A percentile compares a stretch with the other conserved stretches of the same genome.
phyloP scores from a whole-genome alignment of 2,888 invertebrate genomes.

The Gandaritis pyraliata region DNA sequence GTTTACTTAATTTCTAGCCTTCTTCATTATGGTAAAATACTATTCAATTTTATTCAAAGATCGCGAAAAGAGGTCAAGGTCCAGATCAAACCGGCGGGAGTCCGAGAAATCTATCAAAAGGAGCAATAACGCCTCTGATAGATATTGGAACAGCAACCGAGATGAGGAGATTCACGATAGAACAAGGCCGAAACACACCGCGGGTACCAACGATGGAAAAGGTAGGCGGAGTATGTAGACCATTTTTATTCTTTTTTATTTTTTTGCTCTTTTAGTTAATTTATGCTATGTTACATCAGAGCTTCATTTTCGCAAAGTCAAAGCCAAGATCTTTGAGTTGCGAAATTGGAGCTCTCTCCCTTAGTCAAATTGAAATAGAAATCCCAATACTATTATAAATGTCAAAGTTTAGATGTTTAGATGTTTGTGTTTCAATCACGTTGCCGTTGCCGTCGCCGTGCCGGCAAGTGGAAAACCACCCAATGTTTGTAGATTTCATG shows the following conservation, averaged over 20 bases:
- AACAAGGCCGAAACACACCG: conserved; percentile 67
- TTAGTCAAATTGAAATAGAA: no score
- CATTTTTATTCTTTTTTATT: conserved; percentile 15
- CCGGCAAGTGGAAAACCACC: no score
- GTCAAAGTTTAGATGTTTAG: no score
- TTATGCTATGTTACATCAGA: no score
- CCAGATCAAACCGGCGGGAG: conserved; percentile 73
- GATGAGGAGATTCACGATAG: conserved; percentile 72
- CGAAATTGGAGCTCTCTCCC: no score
- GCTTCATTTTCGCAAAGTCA: no score
- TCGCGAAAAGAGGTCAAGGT: conserved; percentile 76
- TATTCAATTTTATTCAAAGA: conserved; percentile 45
- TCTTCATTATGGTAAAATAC: conserved; percentile 4
- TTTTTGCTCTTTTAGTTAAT: not conserved
- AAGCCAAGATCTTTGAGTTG: no score
- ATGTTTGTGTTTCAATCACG: no score
- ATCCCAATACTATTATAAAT: no score
- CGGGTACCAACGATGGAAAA: conserved; percentile 66
- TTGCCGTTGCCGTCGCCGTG: no score
- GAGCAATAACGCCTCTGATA: conserved; percentile 67
- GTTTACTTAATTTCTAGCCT: not conserved
- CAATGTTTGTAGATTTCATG: no score
- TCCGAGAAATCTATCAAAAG: conserved; percentile 72
- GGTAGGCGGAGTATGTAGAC: conserved; percentile 49
- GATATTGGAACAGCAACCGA: conserved; percentile 72